phyloP scores from a whole-genome alignment of 1,140 invertebrate genomes.

The Eciton burchellii region DNA sequence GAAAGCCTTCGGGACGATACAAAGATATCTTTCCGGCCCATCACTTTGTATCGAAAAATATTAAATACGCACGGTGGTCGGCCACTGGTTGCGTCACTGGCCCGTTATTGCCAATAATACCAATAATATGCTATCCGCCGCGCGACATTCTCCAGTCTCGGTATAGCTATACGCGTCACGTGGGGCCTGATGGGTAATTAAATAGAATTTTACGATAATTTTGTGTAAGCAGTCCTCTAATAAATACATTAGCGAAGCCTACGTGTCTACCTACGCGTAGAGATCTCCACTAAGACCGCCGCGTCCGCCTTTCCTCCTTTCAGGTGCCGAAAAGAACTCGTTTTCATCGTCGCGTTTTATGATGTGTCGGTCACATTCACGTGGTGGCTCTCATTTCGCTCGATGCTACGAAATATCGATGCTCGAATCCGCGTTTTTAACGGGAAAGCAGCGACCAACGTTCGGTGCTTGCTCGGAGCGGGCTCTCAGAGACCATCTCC shows the following conservation, averaged over 20 bases:
- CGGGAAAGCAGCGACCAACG: background rate
- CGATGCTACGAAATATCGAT: background rate
- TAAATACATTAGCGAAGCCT: conserved; percentile 62
- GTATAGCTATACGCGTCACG: conserved; percentile 1
- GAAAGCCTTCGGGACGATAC: conserved; percentile 57
- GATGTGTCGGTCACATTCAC: conserved; percentile 34
- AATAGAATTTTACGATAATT: conserved; percentile 67
- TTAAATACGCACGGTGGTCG: conserved; percentile 57
- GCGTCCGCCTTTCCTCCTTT: conserved; percentile 6
- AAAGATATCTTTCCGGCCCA: conserved; percentile 44
- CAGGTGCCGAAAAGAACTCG: conserved; percentile 32
- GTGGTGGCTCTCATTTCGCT: conserved; percentile 29
- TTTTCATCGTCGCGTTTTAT: conserved; percentile 55
- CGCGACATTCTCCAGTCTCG: background rate
- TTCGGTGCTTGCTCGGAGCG: too few species aligned
- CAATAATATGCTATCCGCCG: conserved; percentile 23
- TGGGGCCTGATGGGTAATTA: conserved; percentile 55
- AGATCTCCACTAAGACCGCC: background rate
- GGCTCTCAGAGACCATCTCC: background rate
- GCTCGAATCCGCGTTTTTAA: conserved; percentile 12
- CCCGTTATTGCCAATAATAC: conserved; percentile 45
- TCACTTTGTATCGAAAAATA: conserved; percentile 62
- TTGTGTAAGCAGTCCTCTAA: conserved; percentile 57
- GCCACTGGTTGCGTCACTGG: conserved; percentile 54
- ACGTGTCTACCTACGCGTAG: background rate